Percentiles rank a stretch among this genome's conserved stretches.
Evolutionary conservation across 2,113 vertebrate genomes (phyloP).

Genomic region (Falcunculus frontatus): DNA sequence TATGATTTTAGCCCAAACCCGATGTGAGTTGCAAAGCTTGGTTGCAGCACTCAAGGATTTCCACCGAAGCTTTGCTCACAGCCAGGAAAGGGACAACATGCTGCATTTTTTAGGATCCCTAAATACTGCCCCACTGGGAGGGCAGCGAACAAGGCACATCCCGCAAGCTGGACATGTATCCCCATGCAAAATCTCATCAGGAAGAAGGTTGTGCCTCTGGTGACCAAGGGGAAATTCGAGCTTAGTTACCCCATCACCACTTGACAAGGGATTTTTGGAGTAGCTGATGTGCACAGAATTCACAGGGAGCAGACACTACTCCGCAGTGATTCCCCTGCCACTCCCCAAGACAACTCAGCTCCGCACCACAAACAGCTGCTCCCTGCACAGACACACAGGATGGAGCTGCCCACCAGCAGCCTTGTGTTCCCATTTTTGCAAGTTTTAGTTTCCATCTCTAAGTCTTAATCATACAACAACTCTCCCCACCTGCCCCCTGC

Average conservation of each 20-base stretch:
- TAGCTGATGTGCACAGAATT: neutral
- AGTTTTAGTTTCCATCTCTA: neutral
- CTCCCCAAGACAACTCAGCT: neutral
- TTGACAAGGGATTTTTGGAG: neutral
- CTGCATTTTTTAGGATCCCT: neutral
- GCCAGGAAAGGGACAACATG: neutral
- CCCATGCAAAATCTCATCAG: neutral
- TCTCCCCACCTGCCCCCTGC: accelerated
- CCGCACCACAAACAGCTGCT: neutral
- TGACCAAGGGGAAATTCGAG: accelerated
- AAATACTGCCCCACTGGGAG: neutral
- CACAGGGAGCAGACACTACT: accelerated
- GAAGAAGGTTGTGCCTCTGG: neutral
- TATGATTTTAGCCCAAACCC: neutral
- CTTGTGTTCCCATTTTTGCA: neutral
- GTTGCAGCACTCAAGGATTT: neutral
- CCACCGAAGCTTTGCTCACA: accelerated
- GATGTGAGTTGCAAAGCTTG: accelerated
- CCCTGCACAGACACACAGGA: neutral
- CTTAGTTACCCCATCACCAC: neutral
- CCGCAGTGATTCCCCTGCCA: neutral
- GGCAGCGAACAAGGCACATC: neutral
- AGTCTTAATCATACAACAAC: neutral
- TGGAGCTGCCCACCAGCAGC: neutral
- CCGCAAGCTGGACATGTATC: neutral